Percentiles rank a stretch among this genome's conserved stretches.
Evolutionary conservation across 2,888 invertebrate species (phyloP).

Genomic region (Drosophila formosana): DNA sequence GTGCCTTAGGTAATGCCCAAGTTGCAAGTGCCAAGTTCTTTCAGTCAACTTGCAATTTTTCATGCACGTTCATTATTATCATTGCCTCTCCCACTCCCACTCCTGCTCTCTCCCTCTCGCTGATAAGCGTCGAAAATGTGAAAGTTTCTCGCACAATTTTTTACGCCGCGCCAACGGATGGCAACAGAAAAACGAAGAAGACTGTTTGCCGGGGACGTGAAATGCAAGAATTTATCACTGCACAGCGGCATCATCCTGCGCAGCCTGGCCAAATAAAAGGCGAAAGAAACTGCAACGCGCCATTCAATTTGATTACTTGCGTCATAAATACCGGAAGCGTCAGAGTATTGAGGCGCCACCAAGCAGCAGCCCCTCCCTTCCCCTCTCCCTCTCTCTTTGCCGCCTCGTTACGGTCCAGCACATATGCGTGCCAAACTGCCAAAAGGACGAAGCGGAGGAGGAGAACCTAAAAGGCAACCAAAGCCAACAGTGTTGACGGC

Average conservation of each 20-base stretch:
- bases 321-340: constrained; percentile 80
- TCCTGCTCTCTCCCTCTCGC: constrained; percentile 8
- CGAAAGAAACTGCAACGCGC: constrained; percentile 72
- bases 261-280: constrained; percentile 71
- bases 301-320: constrained; percentile 81
- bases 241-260: constrained; percentile 24
- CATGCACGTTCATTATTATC: constrained; percentile 81
- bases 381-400: neutral
- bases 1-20: constrained; percentile 77
- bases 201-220: constrained; percentile 3
- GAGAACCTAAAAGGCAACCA: neutral
- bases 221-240: constrained; percentile 74
- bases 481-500: too few species aligned
- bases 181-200: constrained; percentile 13
- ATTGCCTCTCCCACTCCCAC: constrained; percentile 8
- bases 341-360: constrained; percentile 77
- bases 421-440: constrained; percentile 61
- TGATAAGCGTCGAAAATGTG: constrained; percentile 79
- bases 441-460: neutral
- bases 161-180: constrained; percentile 57
- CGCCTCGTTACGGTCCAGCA: constrained; percentile 19
- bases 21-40: constrained; percentile 64
- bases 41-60: constrained; percentile 77
- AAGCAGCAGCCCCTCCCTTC: neutral
- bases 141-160: constrained; percentile 78